Base-by-base conservation (phyloP, 2,888 invertebrate species). In the Esperia sulphurella region DNA sequence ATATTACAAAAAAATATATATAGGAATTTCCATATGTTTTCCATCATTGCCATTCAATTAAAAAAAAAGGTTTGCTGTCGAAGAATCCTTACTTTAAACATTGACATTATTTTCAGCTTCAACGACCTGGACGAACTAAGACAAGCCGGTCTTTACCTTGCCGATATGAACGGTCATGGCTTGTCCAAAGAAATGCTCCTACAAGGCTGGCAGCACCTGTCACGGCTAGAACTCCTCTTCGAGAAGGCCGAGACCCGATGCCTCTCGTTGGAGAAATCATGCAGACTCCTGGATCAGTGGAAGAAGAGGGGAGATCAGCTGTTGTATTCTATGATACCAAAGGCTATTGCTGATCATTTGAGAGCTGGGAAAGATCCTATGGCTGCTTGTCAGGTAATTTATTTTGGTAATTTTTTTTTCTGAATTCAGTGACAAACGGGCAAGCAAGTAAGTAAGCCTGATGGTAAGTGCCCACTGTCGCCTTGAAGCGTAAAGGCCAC, bases 301-400 rank as follows among this genome's bases (percentile, higher is more conserved):
- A 96, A 96, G 75, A 92, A 93, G 50, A 92, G 95, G 58, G 95
- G 96, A 0, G 96, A 97, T 68, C 95, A 95, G 58, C 87, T 97
- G 4, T 85, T 97, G 0, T 97, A 97, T 71, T 96, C 97, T 0
- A 97, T 97, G 97, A 96, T 97, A 68, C 97, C 97, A 0, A 93
- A 94, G 65, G 93, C 94, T 1, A 94, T 97, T 12, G 97, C 96
- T 0, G 95, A 96, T 67, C 92, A 95, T 54, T 90, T 97, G 61
- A 91, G 95, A 50, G 87, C 92, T 14, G 97, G 96, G 0, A 92
- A 93, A 51, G 93, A 94, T 65, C 92, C 95, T 0, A 87, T 95
- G 66, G 93, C 92, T 43, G 96, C 96, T 10, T 97, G 96, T 75
- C 94, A 96, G 91, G 96, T 83, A 54, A 39, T 13, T 39, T 14